Percentiles rank a stretch among this genome's conserved stretches.
Conservation (phyloP, 2,797 vertebrate genomes). For the Chloroceryle amazona region DNA sequence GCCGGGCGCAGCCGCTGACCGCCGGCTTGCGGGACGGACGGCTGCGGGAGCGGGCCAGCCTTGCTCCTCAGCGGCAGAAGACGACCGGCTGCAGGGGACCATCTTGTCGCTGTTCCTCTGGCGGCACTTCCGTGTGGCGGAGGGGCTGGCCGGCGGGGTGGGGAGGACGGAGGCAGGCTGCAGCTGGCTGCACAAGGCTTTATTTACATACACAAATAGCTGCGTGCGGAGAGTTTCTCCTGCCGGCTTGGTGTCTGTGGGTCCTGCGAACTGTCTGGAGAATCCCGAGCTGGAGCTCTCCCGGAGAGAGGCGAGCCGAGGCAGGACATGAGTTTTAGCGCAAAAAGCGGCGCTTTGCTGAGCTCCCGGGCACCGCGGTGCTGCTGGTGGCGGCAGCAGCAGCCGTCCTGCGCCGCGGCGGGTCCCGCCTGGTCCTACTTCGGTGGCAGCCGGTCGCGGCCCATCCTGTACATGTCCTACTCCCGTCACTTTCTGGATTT, state of each 20-base stretch:
- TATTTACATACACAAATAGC: conserved; percentile 47
- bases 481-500: conserved; percentile 95
- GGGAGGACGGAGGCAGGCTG: conserved; percentile 50
- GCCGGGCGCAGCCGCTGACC: neutral
- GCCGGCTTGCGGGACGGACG: too few species aligned
- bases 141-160: conserved; percentile 30
- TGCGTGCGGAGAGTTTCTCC: neutral
- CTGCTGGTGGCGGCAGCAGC: neutral
- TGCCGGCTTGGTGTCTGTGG: neutral
- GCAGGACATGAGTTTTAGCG: conserved; percentile 28
- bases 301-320: neutral
- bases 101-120: neutral
- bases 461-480: conserved; percentile 92
- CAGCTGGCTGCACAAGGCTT: neutral
- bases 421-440: neutral
- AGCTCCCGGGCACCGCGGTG: conserved; percentile 9
- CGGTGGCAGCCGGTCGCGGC: conserved; percentile 72
- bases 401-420: conserved; percentile 20
- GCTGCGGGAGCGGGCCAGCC: neutral
- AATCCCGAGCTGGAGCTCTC: neutral
- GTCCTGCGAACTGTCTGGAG: conserved; percentile 12
- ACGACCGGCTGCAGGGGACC: conserved; percentile 34
- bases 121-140: conserved; percentile 9
- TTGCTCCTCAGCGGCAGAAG: conserved; percentile 69
- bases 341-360: neutral